A percentile compares a stretch with the other conserved stretches of the same genome.
These are phyloP conservation scores for Philereme transversata DNA, from an alignment of 2,888 invertebrate species.

Conservation along the genomic window DNA sequence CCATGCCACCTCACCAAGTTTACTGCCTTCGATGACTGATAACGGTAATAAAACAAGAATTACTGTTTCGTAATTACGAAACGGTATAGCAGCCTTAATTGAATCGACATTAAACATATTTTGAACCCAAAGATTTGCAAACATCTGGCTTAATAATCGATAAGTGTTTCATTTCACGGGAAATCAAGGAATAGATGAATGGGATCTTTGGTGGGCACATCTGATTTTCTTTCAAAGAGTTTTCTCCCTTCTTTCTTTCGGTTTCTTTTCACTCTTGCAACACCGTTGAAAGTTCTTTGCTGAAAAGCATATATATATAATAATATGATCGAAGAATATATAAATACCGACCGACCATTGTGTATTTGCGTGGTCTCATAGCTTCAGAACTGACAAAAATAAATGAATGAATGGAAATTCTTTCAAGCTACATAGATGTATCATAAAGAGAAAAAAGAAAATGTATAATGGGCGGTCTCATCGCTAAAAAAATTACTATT, in stretches of 20 bases:
- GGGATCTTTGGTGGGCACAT: background rate
- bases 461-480: too few relatives aligned
- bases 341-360: too few relatives aligned
- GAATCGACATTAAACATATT: conserved; percentile 21
- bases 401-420: too few relatives aligned
- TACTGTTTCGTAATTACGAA: conserved; percentile 37
- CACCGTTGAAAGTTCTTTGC: too few relatives aligned
- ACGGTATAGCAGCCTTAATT: conserved; percentile 29
- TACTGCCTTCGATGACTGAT: conserved; percentile 43
- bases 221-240: background rate
- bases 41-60: conserved; percentile 42
- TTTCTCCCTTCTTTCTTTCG: background rate
- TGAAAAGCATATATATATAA: too few relatives aligned
- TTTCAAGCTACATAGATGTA: too few relatives aligned
- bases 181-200: background rate
- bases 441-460: too few relatives aligned
- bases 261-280: background rate
- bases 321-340: too few relatives aligned
- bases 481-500: too few relatives aligned
- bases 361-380: too few relatives aligned
- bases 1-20: conserved; percentile 22
- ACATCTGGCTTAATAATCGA: conserved; percentile 1
- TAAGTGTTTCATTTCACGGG: background rate
- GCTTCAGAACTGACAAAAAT: too few relatives aligned
- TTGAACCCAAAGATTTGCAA: conserved; percentile 11